Evolutionary conservation across 2,888 invertebrate species (phyloP), one percentile per base, ranked within the genome.

Genomic region (Agonopterix heracliana): DNA sequence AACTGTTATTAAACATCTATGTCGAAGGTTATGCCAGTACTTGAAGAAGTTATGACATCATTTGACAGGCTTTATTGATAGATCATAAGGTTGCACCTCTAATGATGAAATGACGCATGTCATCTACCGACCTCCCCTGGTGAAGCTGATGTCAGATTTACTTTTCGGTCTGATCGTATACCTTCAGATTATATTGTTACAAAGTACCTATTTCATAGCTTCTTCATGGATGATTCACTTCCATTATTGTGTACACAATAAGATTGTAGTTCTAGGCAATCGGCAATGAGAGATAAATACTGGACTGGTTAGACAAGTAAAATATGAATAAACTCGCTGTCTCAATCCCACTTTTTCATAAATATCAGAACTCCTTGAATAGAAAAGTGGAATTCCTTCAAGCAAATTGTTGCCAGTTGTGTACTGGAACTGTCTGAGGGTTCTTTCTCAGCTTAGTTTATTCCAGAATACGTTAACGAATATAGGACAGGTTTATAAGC

Each of bases 41-140:
- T 54, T 45, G 47, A 55, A 52, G 57, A 59, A 9, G 51, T 57
- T 55, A 74, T 78, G 78, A 78, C 74, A 78, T 78, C 77, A 79
- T 67, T 61, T 58, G 62, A 66, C 65, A 60, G 59, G 55, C 59
- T 59, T 57, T 59, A 71, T 72, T 68, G 67, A 72, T 70, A 65
- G 68, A 67, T 67, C 62, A 62, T 55, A 60, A 26, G 61, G 64
- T 61, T 67, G 63, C 65, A 69, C 64, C 64, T 70, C 52, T 63
- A 66, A 71, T 64, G 54, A 57, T 50, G 26, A 26, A 26, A 64
- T 54, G 63, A 65, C 58, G 63, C 56, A 62, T 64, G 67, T 63
- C 66, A 70, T 66, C 61, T 51, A 53, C 47, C 54, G 62, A 57
- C 64, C 64, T 60, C 59, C 64, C 63, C 49, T 60, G 61, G 58